phyloP scores from a whole-genome alignment of 2,888 invertebrate species.

The Aspidiotus destructor region DNA sequence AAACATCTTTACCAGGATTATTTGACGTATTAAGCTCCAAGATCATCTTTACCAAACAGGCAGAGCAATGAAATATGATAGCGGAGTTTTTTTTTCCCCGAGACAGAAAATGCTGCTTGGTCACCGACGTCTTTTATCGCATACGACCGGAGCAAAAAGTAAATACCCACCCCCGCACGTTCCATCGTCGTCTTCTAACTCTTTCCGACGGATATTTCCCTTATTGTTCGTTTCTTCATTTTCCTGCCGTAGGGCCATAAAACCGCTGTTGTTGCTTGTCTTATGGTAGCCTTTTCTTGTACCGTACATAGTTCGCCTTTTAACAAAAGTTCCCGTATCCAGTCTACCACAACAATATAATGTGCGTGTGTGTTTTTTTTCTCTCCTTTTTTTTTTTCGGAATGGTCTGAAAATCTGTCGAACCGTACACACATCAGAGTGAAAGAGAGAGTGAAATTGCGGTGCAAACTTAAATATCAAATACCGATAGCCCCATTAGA shows the following conservation, averaged over 20 bases:
- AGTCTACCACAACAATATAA: too few relatives aligned
- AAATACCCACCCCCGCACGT: slow-evolving; percentile 29
- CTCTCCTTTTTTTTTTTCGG: neutral
- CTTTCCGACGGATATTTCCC: slow-evolving; percentile 31
- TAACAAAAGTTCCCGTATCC: slow-evolving; percentile 22
- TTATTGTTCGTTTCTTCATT: slow-evolving; percentile 29
- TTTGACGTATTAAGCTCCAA: slow-evolving; percentile 31
- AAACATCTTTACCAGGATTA: slow-evolving; percentile 31
- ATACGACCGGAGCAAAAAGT: slow-evolving; percentile 20
- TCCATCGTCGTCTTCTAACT: slow-evolving; percentile 16
- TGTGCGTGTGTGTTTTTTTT: too few relatives aligned
- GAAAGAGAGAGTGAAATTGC: too few relatives aligned
- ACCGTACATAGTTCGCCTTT: slow-evolving; percentile 11
- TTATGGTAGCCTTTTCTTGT: slow-evolving; percentile 31
- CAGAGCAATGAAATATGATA: slow-evolving; percentile 31
- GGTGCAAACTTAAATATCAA: too few relatives aligned
- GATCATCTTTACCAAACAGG: slow-evolving; percentile 32
- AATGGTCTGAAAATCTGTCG: neutral
- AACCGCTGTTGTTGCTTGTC: slow-evolving; percentile 31
- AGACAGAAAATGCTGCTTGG: slow-evolving; percentile 30
- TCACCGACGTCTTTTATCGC: slow-evolving; percentile 27
- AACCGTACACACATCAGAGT: too few relatives aligned
- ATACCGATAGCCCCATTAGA: too few relatives aligned
- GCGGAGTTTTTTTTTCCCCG: neutral
- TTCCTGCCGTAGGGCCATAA: slow-evolving; percentile 32